A percentile compares a stretch with the other conserved stretches of the same genome.
Evolutionary conservation across 2,888 invertebrate species (phyloP).

Genomic region (Xylophagus ater): DNA sequence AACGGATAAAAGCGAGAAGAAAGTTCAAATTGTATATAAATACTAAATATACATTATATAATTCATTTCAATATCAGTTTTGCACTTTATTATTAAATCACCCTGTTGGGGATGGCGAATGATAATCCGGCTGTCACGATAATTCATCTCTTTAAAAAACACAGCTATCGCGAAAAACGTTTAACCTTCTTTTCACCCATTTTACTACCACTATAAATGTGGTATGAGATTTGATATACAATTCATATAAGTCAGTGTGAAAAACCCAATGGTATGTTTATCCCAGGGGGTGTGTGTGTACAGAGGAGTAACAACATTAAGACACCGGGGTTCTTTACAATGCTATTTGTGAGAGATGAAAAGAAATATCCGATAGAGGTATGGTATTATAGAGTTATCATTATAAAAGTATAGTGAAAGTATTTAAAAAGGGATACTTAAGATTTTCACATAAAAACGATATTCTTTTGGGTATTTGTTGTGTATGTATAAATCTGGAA

Average conservation of each 20-base stretch:
- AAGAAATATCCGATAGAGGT: too few species aligned
- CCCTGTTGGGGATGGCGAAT: constrained; percentile 10
- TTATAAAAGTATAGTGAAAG: constrained; percentile 10
- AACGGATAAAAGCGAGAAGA: too few species aligned
- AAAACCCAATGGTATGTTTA: constrained; percentile 9
- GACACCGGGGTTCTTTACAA: too few species aligned
- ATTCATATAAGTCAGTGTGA: too few species aligned
- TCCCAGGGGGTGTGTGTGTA: constrained; percentile 8
- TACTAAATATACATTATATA: too few species aligned
- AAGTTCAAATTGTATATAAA: too few species aligned
- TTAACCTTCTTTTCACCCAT: constrained; percentile 14
- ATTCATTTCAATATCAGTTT: constrained; percentile 7
- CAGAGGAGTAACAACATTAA: constrained; percentile 5
- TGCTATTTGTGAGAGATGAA: too few species aligned
- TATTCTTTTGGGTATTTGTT: too few species aligned
- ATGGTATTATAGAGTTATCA: constrained; percentile 11
- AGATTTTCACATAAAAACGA: too few species aligned
- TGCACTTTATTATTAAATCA: constrained; percentile 15
- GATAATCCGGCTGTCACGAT: constrained; percentile 20
- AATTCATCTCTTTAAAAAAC: constrained; percentile 19
- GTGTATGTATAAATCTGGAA: too few species aligned
- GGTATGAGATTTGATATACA: too few species aligned
- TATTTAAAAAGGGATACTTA: constrained; percentile 9
- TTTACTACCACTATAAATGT: constrained; percentile 3
- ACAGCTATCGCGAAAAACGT: constrained; percentile 17